Evolutionary conservation across 1,140 invertebrate genomes (phyloP).

Genomic region (Atopsyche davidsoni): DNA sequence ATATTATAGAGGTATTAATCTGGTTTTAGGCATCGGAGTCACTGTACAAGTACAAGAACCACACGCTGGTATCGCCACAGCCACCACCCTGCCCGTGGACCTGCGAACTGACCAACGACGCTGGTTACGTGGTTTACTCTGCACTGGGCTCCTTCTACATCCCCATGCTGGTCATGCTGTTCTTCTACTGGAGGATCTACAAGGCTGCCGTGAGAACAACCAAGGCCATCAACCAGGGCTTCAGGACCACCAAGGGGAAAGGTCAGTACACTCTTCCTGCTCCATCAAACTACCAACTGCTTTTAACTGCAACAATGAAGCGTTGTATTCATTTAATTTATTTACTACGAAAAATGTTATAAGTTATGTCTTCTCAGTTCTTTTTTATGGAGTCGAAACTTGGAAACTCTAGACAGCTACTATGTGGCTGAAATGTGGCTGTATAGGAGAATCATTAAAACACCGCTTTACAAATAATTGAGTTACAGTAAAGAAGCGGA

Average conservation of each 20-base stretch:
- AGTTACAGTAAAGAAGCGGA: too few species aligned
- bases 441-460: too few species aligned
- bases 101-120: conserved; percentile 86
- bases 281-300: too few species aligned
- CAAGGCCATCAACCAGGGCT: conserved; percentile 84
- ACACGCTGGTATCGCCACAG: conserved; percentile 31
- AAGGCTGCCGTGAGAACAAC: conserved; percentile 85
- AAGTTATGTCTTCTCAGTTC: too few species aligned
- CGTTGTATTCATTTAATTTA: too few species aligned
- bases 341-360: too few species aligned
- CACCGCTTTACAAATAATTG: too few species aligned
- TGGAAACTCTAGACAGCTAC: too few species aligned
- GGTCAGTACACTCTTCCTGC: too few species aligned
- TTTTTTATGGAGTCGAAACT: too few species aligned
- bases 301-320: too few species aligned
- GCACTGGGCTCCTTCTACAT: conserved; percentile 94
- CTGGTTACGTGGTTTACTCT: conserved; percentile 78
- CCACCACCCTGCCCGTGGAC: conserved; percentile 66
- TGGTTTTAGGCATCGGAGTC: conserved; percentile 23
- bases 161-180: conserved; percentile 93
- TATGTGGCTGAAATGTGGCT: too few species aligned
- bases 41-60: conserved; percentile 20
- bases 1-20: background rate
- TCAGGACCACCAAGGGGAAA: conserved; percentile 81
- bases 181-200: conserved; percentile 96